Percentiles rank a stretch among this genome's conserved stretches.
Conservation (phyloP, 2,113 vertebrate species). For the Ctenomys sociabilis region DNA sequence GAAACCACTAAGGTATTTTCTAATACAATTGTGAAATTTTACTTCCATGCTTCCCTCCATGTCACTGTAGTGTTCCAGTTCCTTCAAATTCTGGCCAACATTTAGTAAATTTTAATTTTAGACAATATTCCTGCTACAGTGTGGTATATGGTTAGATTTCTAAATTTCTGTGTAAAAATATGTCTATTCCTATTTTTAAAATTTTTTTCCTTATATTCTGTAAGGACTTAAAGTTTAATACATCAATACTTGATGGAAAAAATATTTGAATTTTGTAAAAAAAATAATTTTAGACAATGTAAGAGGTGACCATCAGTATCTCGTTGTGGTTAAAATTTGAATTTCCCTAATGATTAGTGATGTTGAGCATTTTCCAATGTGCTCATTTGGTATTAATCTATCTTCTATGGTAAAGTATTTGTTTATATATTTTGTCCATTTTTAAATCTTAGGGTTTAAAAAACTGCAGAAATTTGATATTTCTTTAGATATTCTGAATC, state of each 20-base stretch:
- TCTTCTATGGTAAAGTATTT: not conserved
- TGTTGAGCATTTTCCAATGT: too few species aligned
- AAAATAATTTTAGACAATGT: constrained; percentile 25
- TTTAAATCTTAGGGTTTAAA: not conserved
- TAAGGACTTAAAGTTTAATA: too few species aligned
- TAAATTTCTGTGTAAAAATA: too few species aligned
- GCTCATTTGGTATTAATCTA: not conserved
- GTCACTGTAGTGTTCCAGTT: not conserved
- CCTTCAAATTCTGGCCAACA: constrained; percentile 26
- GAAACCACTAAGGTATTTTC: constrained; percentile 21
- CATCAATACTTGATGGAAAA: too few species aligned
- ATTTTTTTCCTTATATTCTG: too few species aligned
- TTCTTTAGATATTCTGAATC: constrained; percentile 20
- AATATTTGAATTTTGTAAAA: too few species aligned
- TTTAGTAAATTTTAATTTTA: constrained; percentile 23
- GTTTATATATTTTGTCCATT: not conserved
- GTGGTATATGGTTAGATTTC: too few species aligned
- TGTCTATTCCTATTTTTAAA: too few species aligned
- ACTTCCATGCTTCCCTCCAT: not conserved
- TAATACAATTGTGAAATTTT: constrained; percentile 27
- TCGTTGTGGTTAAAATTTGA: too few species aligned
- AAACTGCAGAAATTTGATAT: not conserved
- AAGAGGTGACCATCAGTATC: not conserved
- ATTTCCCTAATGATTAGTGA: too few species aligned
- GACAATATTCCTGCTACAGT: too few species aligned